phyloP scores from a whole-genome alignment of 1,140 invertebrate genomes.

The Physella acuta region DNA sequence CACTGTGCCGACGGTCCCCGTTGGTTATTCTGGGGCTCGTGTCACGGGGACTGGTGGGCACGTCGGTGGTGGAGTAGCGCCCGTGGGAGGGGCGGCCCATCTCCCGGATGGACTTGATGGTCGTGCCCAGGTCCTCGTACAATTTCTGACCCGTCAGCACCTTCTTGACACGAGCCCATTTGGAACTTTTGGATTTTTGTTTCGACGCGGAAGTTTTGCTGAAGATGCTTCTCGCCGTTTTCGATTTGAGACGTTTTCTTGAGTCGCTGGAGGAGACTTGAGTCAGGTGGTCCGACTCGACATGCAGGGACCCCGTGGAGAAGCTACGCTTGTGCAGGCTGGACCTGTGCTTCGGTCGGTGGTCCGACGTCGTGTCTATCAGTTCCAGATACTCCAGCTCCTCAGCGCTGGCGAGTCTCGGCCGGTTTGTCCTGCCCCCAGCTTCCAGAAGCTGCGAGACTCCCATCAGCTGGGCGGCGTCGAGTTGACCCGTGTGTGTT shows the following conservation, averaged over 20 bases:
- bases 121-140: constrained; percentile 46
- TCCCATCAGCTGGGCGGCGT: not conserved
- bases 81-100: constrained; percentile 34
- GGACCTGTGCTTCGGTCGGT: constrained; percentile 34
- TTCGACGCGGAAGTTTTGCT: constrained; percentile 38
- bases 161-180: constrained; percentile 56
- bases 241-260: constrained; percentile 23
- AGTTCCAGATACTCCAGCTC: constrained; percentile 43
- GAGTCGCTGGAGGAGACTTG: constrained; percentile 32
- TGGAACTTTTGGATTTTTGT: constrained; percentile 49
- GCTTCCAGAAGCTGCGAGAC: not conserved
- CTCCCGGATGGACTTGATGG: constrained; percentile 42
- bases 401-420: constrained; percentile 46
- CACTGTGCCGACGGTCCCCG: not conserved
- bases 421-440: constrained; percentile 21
- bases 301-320: constrained; percentile 53
- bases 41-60: constrained; percentile 24
- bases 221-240: constrained; percentile 31
- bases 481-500: constrained; percentile 2
- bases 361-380: constrained; percentile 45
- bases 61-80: constrained; percentile 3
- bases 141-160: constrained; percentile 48
- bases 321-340: constrained; percentile 47
- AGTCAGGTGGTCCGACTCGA: constrained; percentile 30
- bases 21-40: constrained; percentile 26